Evolutionary conservation across 2,113 vertebrate genomes (phyloP), one percentile per base, ranked within the genome.

Genomic region (Mus musculus): DNA sequence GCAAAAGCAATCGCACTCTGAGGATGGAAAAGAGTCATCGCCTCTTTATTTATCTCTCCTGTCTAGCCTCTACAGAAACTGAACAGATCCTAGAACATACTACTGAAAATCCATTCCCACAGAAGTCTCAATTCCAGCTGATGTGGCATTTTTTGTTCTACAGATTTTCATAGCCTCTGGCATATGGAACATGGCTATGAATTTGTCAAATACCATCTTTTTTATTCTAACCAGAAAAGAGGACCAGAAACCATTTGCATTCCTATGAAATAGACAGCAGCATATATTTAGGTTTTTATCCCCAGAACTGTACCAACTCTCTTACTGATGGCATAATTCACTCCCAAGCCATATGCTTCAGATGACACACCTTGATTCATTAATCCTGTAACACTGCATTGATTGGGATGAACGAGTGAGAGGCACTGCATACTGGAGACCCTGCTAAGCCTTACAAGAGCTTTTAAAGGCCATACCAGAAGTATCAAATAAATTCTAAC

Each of bases 161-260:
- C n/a, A 82, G 26, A 59, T 87, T 39, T 67, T 71, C n/a, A 84
- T 30, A 81, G 42, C 52, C 39, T 90, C 26, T 5, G 49, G 36
- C 33, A 71, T 28, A 5, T 30, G 36, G 12, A 49, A 24, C 42
- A 1, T 61, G 46, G 36, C 14, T 56, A 63, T 0, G 46, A 33
- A 73, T 69, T 67, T 88, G 69, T 28, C 17, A 22, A 39, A 42
- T 59, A n/a, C 24, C 1, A 33, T 73, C n/a, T 61, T 46, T 61
- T 89, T 22, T 65, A 63, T 82, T 73, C 16, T 54, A 89, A 80
- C 72, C 39, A 76, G 59, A 93, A 96, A n/a, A 85, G n/a, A 65
- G 26, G 24, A 76, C 75, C 63, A 71, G 49, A 94, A 96, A 63
- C 16, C 72, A 39, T 78, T 42, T 94, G 26, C n/a, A 22, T 77